A percentile compares a stretch with the other conserved stretches of the same genome.
Conservation (phyloP, 2,888 invertebrate genomes). For the Archaeoteleia sp. region DNA sequence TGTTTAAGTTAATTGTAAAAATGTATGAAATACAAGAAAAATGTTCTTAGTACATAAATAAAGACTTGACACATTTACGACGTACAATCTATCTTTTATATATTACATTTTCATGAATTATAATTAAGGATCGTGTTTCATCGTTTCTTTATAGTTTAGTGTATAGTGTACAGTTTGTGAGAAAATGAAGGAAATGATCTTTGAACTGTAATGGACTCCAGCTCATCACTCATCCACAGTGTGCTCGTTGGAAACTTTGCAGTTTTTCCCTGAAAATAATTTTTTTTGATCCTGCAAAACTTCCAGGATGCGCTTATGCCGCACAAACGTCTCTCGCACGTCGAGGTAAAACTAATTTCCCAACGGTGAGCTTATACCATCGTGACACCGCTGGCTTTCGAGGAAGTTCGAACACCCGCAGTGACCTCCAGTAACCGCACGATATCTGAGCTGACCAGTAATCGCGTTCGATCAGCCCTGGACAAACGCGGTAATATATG, state of each 20-base stretch:
- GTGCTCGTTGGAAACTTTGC: constrained; percentile 17
- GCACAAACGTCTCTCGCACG: constrained; percentile 45
- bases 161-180: too few relatives aligned
- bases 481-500: constrained; percentile 50
- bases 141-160: too few relatives aligned
- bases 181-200: too few relatives aligned
- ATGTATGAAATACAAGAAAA: too few relatives aligned
- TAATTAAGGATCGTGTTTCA: too few relatives aligned
- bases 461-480: constrained; percentile 58
- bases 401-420: constrained; percentile 49
- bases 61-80: too few relatives aligned
- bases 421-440: constrained; percentile 46
- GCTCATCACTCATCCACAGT: constrained; percentile 14
- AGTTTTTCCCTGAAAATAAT: constrained; percentile 8
- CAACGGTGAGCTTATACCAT: constrained; percentile 49
- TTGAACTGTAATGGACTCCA: background rate
- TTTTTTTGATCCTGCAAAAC: constrained; percentile 32
- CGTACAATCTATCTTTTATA: too few relatives aligned
- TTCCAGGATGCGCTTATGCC: constrained; percentile 38
- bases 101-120: too few relatives aligned
- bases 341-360: constrained; percentile 54
- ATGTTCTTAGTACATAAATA: too few relatives aligned
- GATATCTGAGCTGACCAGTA: constrained; percentile 56
- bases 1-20: too few relatives aligned
- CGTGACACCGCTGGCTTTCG: constrained; percentile 45